Conservation (phyloP, 1,140 invertebrate species). For the Drosophila leontia region DNA sequence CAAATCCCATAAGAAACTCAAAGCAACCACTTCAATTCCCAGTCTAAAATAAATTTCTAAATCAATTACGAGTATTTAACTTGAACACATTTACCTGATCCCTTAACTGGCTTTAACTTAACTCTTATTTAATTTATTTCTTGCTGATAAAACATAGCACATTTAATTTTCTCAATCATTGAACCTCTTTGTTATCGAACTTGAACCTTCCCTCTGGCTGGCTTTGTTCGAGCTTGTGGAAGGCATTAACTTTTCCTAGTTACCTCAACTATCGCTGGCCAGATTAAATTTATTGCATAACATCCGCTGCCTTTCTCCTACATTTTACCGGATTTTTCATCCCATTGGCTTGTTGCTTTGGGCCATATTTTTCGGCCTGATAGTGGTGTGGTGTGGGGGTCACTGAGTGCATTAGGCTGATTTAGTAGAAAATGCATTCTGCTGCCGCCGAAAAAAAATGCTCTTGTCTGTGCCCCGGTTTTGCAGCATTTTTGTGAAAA, state of each 20-base stretch:
- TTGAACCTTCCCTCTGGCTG: background rate
- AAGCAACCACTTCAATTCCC: background rate
- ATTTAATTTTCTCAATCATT: constrained; percentile 2
- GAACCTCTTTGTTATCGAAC: constrained; percentile 7
- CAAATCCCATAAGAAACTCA: too few relatives aligned
- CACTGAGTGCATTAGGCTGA: constrained; percentile 77
- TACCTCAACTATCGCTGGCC: constrained; percentile 40
- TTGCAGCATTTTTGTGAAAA: constrained; percentile 41
- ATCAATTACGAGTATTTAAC: constrained; percentile 1
- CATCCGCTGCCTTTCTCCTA: constrained; percentile 7
- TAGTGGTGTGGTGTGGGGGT: constrained; percentile 13
- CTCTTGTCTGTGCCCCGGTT: constrained; percentile 39
- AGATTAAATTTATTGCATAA: constrained; percentile 46
- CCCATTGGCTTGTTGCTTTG: constrained; percentile 52
- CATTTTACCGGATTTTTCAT: constrained; percentile 20
- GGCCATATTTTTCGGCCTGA: constrained; percentile 38
- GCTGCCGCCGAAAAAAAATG: constrained; percentile 12
- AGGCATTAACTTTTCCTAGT: constrained; percentile 23
- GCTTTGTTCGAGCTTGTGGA: constrained; percentile 9
- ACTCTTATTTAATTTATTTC: constrained; percentile 1
- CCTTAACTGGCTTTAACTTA: constrained; percentile 9
- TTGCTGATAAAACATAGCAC: background rate
- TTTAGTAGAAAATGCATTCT: constrained; percentile 66
- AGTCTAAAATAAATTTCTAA: background rate
- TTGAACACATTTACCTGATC: background rate